Base-by-base conservation (phyloP, 2,113 vertebrate species). In the Trogon surrucura region DNA sequence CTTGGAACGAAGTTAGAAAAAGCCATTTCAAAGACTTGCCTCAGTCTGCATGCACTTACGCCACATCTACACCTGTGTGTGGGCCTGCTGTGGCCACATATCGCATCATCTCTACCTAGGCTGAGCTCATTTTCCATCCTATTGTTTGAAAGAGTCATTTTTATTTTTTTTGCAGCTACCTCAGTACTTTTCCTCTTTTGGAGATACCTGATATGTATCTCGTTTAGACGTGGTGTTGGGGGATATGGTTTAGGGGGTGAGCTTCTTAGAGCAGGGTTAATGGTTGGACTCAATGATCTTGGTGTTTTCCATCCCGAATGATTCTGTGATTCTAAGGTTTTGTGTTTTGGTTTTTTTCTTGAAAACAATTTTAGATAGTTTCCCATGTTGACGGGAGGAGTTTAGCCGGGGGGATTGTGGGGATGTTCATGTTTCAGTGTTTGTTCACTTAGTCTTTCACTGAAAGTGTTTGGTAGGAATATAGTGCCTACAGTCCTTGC, bases 401-500 rank as follows among this genome's bases (percentile, higher is more conserved):
- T 16, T 6, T 25, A 11, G 0, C 2, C 0, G 0, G 7, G 7
- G 3, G 10, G 16, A 47, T 16, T 41, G 2, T 8, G 12, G 6
- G 9, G 14, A 13, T n/a, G 12, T 77, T 71, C 19, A 18, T 85
- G 21, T 15, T 87, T 36, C 36, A 78, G 5, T 70, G 18, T 50
- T 72, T 53, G 5, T 53, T 81, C 38, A 77, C 47, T 19, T 66
- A 47, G 23, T 5, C 6, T 71, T 88, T 70, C 25, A 21, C 8
- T 72, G 38, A 5, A 54, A 21, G 5, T 30, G 7, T 32, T 88
- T 45, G 11, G 13, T 80, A 38, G 47, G 26, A 80, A 20, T 57
- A 22, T 34, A 23, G 27, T 60, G 10, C 62, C 6, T 70, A 20
- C 15, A 58, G 30, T 12, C 29, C 26, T 74, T 75, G n/a, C 80